These are phyloP conservation scores for Biston betularia DNA, from an alignment of 2,888 invertebrate genomes.

Conservation along the genomic window DNA sequence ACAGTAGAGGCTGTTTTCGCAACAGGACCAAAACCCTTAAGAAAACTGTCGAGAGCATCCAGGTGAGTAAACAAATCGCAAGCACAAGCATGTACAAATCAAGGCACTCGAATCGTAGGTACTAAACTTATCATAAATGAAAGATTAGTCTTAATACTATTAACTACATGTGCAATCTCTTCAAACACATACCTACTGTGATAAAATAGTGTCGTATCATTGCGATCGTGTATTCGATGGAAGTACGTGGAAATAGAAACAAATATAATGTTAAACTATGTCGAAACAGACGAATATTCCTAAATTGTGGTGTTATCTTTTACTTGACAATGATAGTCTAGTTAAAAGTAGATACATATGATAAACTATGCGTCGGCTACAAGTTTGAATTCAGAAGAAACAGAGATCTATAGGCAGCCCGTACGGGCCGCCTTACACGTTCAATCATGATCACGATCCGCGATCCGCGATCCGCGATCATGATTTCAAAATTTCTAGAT, in stretches of 20 bases:
- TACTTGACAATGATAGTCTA: constrained; percentile 1
- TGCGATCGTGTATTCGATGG: background rate
- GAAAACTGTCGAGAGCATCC: constrained; percentile 85
- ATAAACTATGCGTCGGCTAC: background rate
- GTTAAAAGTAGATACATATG: background rate
- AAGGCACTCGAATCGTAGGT: background rate
- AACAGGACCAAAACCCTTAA: constrained; percentile 83
- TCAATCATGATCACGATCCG: too few relatives aligned
- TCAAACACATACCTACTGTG: background rate
- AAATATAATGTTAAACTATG: background rate
- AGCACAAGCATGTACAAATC: background rate
- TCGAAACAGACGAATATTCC: constrained; percentile 4
- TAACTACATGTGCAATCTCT: background rate
- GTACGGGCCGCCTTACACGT: too few relatives aligned
- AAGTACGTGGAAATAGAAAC: background rate
- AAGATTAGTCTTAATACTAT: constrained; percentile 1
- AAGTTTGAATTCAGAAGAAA: too few relatives aligned
- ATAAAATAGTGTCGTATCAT: background rate
- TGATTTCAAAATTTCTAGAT: too few relatives aligned
- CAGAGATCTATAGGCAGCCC: too few relatives aligned
- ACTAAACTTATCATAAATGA: background rate
- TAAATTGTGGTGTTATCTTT: background rate
- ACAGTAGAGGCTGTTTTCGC: constrained; percentile 88
- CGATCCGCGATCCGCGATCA: too few relatives aligned
- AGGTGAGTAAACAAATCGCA: constrained; percentile 80